Evolutionary conservation across 2,888 invertebrate genomes (phyloP).

Genomic region (Hoplodrina ambigua): DNA sequence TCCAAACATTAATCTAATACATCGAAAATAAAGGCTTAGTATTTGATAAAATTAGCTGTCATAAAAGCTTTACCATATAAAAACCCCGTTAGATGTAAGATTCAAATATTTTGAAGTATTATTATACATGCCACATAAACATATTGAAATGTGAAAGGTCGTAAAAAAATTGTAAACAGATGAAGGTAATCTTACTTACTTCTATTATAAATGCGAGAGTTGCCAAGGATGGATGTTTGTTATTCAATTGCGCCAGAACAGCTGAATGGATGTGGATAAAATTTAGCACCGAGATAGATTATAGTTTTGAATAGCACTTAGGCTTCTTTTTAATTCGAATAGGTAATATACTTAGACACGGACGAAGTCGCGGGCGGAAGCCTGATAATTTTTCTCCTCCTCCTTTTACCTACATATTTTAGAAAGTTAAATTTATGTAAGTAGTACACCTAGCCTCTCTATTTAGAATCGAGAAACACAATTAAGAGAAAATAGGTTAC

Average conservation of each 20-base stretch:
- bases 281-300: too few relatives aligned
- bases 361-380: too few relatives aligned
- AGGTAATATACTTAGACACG: too few relatives aligned
- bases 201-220: too few relatives aligned
- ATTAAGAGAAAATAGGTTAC: constrained; percentile 10
- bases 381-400: too few relatives aligned
- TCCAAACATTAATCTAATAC: constrained; percentile 47
- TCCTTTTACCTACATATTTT: too few relatives aligned
- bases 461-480: not conserved
- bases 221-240: too few relatives aligned
- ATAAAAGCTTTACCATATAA: constrained; percentile 24
- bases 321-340: too few relatives aligned
- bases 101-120: not conserved
- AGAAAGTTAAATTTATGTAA: too few relatives aligned
- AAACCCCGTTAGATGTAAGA: not conserved
- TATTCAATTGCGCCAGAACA: too few relatives aligned
- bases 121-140: constrained; percentile 24
- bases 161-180: constrained; percentile 2
- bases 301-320: too few relatives aligned
- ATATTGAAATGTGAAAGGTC: constrained; percentile 27
- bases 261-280: too few relatives aligned
- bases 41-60: constrained; percentile 27
- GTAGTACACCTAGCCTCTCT: not conserved
- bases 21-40: constrained; percentile 43
- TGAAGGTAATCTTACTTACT: constrained; percentile 14